A percentile compares a stretch with the other conserved stretches of the same genome.
Conservation (phyloP, 2,888 invertebrate species). For the Allophyes oxyacanthae region DNA sequence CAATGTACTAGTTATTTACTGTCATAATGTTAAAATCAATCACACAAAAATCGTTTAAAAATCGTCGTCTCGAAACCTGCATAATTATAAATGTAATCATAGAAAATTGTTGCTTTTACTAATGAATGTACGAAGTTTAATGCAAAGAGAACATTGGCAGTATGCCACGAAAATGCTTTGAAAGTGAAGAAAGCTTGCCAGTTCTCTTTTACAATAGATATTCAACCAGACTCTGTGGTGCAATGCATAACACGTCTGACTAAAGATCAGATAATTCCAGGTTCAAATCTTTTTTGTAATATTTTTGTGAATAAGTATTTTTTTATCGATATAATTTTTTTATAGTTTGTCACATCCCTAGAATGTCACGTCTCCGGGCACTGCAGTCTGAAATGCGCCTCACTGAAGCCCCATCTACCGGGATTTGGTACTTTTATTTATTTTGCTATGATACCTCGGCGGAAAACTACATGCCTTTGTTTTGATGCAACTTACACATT, state of each 20-base stretch:
- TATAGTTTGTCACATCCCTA: constrained; percentile 44
- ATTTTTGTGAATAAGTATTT: not conserved
- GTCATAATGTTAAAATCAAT: too few species aligned
- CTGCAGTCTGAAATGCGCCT: constrained; percentile 68
- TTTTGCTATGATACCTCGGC: constrained; percentile 44
- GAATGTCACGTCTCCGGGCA: constrained; percentile 60
- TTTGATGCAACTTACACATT: constrained; percentile 41
- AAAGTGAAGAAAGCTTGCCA: not conserved
- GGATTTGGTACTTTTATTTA: constrained; percentile 64
- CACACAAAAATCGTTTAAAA: too few species aligned
- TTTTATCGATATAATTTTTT: constrained; percentile 37
- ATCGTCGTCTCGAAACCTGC: too few species aligned
- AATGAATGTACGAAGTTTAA: too few species aligned
- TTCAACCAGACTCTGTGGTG: constrained; percentile 87
- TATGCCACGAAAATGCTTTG: constrained; percentile 10
- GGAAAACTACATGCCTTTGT: constrained; percentile 39
- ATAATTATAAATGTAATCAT: too few species aligned
- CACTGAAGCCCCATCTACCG: constrained; percentile 56
- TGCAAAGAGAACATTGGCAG: constrained; percentile 4
- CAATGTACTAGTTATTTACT: too few species aligned
- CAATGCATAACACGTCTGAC: constrained; percentile 92
- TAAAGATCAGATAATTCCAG: constrained; percentile 92
- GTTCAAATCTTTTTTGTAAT: constrained; percentile 85
- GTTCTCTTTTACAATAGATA: not conserved
- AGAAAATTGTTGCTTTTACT: too few species aligned